phyloP scores from a whole-genome alignment of 1,140 invertebrate genomes.

The Ladona fulva region DNA sequence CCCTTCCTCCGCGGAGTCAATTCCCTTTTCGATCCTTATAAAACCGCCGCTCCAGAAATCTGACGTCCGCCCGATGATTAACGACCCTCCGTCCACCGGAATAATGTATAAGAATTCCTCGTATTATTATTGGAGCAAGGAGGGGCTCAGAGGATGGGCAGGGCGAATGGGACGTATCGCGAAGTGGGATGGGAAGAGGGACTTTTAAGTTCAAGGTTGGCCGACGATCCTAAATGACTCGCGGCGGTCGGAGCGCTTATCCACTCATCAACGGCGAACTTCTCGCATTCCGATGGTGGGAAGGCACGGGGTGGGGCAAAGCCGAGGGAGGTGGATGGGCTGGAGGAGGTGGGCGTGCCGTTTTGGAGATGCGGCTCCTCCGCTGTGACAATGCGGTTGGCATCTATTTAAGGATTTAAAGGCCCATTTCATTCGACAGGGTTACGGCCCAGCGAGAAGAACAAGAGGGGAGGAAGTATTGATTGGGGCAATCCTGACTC shows the following conservation, averaged over 20 bases:
- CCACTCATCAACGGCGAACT: slow-evolving; percentile 6
- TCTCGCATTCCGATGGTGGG: neutral
- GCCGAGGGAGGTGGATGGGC: neutral
- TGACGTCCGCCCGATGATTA: neutral
- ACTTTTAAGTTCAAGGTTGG: slow-evolving; percentile 6
- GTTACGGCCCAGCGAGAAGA: too few relatives aligned
- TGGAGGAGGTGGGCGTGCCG: neutral
- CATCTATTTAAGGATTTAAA: too few relatives aligned
- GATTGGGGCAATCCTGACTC: too few relatives aligned
- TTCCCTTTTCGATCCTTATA: neutral
- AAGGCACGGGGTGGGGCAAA: neutral
- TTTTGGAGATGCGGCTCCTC: neutral
- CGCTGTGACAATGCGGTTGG: neutral
- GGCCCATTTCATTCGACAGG: too few relatives aligned
- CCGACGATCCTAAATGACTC: slow-evolving; percentile 7
- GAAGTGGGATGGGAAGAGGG: neutral
- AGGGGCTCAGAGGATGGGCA: too few relatives aligned
- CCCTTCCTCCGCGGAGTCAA: neutral
- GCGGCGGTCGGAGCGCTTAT: neutral
- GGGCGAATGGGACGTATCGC: too few relatives aligned
- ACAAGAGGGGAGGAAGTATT: too few relatives aligned
- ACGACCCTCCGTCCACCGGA: neutral
- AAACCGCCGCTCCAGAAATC: neutral
- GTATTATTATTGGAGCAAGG: slow-evolving; percentile 2
- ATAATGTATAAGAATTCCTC: slow-evolving; percentile 5